These are phyloP conservation scores for Xylocampa areola DNA, from an alignment of 2,888 invertebrate genomes.

Conservation along the genomic window DNA sequence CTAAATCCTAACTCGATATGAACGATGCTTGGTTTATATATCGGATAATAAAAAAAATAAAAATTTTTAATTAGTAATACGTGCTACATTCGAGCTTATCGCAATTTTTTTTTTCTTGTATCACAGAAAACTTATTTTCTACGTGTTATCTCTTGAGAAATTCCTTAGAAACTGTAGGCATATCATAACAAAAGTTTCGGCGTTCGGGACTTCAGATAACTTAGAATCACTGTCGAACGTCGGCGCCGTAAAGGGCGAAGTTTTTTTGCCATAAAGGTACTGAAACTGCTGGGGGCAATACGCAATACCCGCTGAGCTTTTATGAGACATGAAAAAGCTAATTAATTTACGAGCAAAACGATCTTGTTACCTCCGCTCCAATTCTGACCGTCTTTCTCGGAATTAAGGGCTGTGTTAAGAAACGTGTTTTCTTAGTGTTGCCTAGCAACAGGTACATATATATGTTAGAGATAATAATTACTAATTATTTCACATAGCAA, in stretches of 20 bases:
- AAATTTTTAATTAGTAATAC: constrained; percentile 17
- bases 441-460: too few relatives aligned
- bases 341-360: constrained; percentile 28
- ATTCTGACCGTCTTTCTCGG: background rate
- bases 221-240: constrained; percentile 17
- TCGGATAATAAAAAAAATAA: too few relatives aligned
- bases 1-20: too few relatives aligned
- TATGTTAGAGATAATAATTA: too few relatives aligned
- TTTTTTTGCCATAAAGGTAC: constrained; percentile 7
- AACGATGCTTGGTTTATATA: too few relatives aligned
- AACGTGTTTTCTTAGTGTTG: too few relatives aligned
- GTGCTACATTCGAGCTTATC: constrained; percentile 21
- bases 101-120: constrained; percentile 7
- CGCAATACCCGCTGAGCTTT: background rate
- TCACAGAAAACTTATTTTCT: constrained; percentile 19
- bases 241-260: constrained; percentile 6
- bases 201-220: constrained; percentile 5
- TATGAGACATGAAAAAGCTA: constrained; percentile 17
- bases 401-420: constrained; percentile 6
- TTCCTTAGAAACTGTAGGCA: constrained; percentile 7
- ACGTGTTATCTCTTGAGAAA: constrained; percentile 9
- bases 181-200: constrained; percentile 31
- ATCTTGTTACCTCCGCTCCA: constrained; percentile 2
- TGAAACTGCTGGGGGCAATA: constrained; percentile 2
- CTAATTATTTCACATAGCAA: too few relatives aligned